Evolutionary conservation across 2,113 vertebrate genomes (phyloP), one percentile per base, ranked within the genome.

Genomic region (Muntiacus reevesi): DNA sequence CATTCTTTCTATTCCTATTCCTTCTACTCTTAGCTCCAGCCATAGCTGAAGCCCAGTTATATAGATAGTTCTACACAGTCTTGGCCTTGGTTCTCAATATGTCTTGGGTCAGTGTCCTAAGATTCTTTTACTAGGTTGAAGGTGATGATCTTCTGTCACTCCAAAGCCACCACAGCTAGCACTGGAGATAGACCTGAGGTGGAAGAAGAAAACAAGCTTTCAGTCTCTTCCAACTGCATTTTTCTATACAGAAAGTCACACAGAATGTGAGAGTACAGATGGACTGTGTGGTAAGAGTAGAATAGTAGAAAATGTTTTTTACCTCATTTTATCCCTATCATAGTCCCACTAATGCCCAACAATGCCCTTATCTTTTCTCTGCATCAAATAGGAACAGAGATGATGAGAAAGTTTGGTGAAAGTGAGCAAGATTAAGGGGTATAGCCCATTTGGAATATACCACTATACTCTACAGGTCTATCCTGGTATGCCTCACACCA

Each of bases 151-250:
- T 95, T 95, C 93, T 30, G 45, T 36, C 67, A 97, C 95, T 88
- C 33, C 82, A 94, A 96, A 52, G 91, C 40, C 62, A 97, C 57
- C 79, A 95, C 67, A 83, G 95, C 54, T 45, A 89, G 25, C 27
- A 50, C 45, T 94, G 92, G 52, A 97, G 85, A 96, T 1, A 86
- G 74, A 97, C 85, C 96, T 98, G 83, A 90, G 30, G 50, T 93
- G 17, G 87, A 97, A 97, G 19, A 98, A 95, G 28, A 13, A 97
- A 96, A 97, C 28, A n/a, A 52, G n/a, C 81, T 94, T 89, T 98
- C 64, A 96, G 94, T 87, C n/a, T 95, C 82, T 33, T 96, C 40
- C 47, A 95, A 82, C 21, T 96, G 86, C 91, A 40, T 2, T 54
- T 62, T 30, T 96, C 55, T 76, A 76, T 57, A 14, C 10, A 92